These are phyloP conservation scores for Thyatira batis DNA, from an alignment of 2,888 invertebrate genomes.

Conservation along the genomic window DNA sequence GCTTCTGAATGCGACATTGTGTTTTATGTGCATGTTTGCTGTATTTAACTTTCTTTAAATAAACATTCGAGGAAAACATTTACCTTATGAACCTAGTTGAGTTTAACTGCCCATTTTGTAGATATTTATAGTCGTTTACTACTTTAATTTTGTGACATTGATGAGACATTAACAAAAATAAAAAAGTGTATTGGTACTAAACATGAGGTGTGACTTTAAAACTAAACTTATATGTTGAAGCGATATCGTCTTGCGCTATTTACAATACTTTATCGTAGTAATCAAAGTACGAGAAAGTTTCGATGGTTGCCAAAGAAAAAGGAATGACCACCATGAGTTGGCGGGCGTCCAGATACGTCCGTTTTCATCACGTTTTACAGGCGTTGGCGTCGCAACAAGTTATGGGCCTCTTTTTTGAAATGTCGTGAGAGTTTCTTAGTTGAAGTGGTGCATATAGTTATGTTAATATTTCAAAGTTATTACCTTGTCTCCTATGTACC, in stretches of 20 bases:
- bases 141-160: too few relatives aligned
- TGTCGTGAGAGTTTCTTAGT: slow-evolving; percentile 6
- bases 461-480: neutral
- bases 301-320: slow-evolving; percentile 43
- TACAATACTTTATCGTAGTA: slow-evolving; percentile 23
- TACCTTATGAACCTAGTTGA: neutral
- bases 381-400: slow-evolving; percentile 58
- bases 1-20: slow-evolving; percentile 66
- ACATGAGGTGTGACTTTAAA: neutral
- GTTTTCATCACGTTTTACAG: slow-evolving; percentile 50
- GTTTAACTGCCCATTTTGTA: neutral
- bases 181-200: too few relatives aligned
- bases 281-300: slow-evolving; percentile 45
- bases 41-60: slow-evolving; percentile 22
- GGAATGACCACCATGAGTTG: slow-evolving; percentile 45
- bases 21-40: slow-evolving; percentile 39
- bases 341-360: slow-evolving; percentile 52
- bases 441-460: neutral
- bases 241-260: neutral
- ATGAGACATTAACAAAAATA: too few relatives aligned
- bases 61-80: slow-evolving; percentile 6
- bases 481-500: neutral
- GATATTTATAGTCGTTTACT: too few relatives aligned
- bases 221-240: neutral
- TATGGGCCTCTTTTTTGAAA: slow-evolving; percentile 44